These are phyloP conservation scores for Caenorhabditis parvicauda DNA, from an alignment of 2,888 invertebrate genomes.

Conservation along the genomic window DNA sequence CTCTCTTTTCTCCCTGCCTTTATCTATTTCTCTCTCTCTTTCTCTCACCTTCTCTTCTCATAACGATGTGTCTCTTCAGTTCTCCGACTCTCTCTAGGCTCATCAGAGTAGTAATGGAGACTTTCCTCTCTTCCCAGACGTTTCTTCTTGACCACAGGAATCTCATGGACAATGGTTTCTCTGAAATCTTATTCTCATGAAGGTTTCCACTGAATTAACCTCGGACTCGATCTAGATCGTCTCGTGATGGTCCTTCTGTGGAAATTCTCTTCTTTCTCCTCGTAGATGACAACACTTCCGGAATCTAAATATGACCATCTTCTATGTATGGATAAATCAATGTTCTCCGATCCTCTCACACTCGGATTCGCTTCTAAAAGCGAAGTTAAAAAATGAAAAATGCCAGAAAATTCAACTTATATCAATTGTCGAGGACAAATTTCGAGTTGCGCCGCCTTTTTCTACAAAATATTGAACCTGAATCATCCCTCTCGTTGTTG, in stretches of 20 bases:
- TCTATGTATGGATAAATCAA: too few species aligned
- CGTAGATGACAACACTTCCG: slow-evolving; percentile 16
- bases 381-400: not conserved
- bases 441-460: slow-evolving; percentile 11
- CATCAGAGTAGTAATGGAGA: slow-evolving; percentile 20
- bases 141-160: too few species aligned
- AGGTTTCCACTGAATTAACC: slow-evolving; percentile 11
- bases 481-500: slow-evolving; percentile 17
- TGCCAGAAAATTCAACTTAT: not conserved
- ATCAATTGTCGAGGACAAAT: not conserved
- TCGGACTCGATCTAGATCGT: not conserved
- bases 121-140: slow-evolving; percentile 20
- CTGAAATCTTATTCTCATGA: not conserved
- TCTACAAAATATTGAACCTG: too few species aligned
- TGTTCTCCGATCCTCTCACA: not conserved
- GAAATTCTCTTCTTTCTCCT: not conserved
- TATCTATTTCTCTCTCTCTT: too few species aligned
- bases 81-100: too few species aligned
- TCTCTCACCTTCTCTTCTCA: too few species aligned
- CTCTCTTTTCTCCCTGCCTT: too few species aligned
- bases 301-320: slow-evolving; percentile 11
- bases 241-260: too few species aligned
- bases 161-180: too few species aligned
- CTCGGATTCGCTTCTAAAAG: slow-evolving; percentile 14
- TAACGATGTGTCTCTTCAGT: too few species aligned